These are phyloP conservation scores for Crocodylus rhombifer DNA, from an alignment of 2,797 vertebrate genomes.

Conservation along the genomic window DNA sequence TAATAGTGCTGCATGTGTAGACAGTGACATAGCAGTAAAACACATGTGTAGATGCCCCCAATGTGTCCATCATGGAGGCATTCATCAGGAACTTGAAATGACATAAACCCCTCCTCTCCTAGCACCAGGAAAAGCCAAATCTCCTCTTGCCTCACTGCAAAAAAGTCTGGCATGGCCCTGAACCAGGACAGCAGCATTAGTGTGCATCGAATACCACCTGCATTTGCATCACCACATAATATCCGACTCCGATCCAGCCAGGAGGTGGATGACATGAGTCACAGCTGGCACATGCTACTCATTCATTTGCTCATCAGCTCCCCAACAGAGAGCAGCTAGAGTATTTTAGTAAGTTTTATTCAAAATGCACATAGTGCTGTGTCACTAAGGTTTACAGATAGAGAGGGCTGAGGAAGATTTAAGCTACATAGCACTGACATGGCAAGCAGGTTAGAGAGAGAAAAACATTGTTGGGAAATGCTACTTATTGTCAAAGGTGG, in stretches of 20 bases:
- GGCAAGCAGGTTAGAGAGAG: background rate
- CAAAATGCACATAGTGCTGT: background rate
- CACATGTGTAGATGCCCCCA: too few species aligned
- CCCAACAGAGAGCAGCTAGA: background rate
- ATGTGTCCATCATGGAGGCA: too few species aligned
- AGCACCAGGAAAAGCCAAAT: background rate
- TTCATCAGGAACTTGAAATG: too few species aligned
- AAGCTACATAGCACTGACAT: background rate
- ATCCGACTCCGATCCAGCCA: background rate
- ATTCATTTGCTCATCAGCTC: background rate
- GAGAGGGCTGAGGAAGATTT: background rate
- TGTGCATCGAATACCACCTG: rapidly evolving
- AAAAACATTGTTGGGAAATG: background rate
- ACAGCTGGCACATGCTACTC: background rate
- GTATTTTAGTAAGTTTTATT: background rate
- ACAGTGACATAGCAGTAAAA: background rate
- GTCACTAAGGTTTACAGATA: background rate
- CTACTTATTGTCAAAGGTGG: background rate
- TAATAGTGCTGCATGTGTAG: background rate
- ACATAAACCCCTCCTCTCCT: too few species aligned
- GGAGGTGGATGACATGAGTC: background rate
- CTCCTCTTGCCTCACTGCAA: background rate
- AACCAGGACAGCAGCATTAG: background rate
- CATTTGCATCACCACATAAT: rapidly evolving
- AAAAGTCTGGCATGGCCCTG: background rate